Conservation (phyloP, 2,797 vertebrate genomes). For the Sebastes nivosus region DNA sequence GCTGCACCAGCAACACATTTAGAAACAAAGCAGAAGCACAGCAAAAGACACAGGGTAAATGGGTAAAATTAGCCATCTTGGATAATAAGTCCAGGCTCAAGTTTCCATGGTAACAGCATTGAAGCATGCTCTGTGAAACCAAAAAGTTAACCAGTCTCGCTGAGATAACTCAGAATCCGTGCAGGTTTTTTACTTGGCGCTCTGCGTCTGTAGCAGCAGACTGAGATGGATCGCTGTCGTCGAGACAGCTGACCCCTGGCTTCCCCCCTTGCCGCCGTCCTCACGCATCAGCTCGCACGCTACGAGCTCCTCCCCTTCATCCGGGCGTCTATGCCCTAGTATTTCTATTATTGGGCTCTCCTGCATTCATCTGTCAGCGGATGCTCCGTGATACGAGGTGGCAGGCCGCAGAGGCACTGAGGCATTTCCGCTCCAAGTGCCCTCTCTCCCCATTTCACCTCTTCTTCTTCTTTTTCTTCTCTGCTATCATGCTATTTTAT, state of each 20-base stretch:
- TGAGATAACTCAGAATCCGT: constrained; percentile 4
- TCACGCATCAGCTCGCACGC: constrained; percentile 14
- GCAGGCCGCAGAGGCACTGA: constrained; percentile 74
- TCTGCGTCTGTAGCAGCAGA: not conserved
- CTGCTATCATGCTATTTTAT: constrained; percentile 40
- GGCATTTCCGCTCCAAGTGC: constrained; percentile 75
- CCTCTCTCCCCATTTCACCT: constrained; percentile 47
- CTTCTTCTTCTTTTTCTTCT: constrained; percentile 19
- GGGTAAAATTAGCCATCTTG: constrained; percentile 35
- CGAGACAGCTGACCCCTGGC: constrained; percentile 35
- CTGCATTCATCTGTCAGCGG: constrained; percentile 81
- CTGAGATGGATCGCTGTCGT: constrained; percentile 9
- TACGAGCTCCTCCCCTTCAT: constrained; percentile 39
- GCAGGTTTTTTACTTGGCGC: constrained; percentile 8
- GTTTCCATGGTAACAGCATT: constrained; percentile 50
- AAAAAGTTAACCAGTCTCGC: constrained; percentile 2
- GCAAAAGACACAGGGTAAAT: constrained; percentile 7
- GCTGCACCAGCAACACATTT: not conserved
- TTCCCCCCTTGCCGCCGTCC: not conserved
- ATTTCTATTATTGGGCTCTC: constrained; percentile 77
- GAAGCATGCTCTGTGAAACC: constrained; percentile 11
- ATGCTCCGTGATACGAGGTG: constrained; percentile 76
- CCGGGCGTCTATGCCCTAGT: constrained; percentile 53
- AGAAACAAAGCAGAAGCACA: constrained; percentile 3
- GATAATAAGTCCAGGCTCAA: constrained; percentile 13